Conservation (phyloP, 64 coral and sea anemone species). For the Anthopleura sola region DNA sequence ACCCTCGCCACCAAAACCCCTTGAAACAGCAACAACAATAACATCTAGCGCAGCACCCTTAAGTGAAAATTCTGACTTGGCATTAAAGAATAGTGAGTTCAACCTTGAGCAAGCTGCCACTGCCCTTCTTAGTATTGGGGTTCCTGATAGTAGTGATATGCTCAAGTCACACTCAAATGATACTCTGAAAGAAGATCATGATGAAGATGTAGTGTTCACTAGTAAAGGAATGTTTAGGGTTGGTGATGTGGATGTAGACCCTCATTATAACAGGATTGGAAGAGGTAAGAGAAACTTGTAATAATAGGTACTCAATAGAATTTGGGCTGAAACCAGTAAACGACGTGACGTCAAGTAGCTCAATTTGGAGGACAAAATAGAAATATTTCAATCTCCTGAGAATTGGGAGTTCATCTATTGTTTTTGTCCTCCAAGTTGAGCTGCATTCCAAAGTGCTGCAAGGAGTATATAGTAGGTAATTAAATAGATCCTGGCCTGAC, state of each 20-base stretch:
- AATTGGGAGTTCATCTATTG: too few species aligned
- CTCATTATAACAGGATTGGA: constrained; percentile 92
- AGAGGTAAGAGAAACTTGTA: constrained; percentile 50
- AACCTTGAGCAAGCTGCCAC: constrained; percentile 86
- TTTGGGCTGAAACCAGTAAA: too few species aligned
- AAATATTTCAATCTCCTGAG: too few species aligned
- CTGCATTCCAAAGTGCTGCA: too few species aligned
- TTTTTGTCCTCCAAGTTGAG: too few species aligned
- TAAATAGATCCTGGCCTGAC: too few species aligned
- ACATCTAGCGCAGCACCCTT: neutral
- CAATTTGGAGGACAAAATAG: neutral
- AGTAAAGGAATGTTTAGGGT: constrained; percentile 95
- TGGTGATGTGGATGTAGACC: constrained; percentile 97
- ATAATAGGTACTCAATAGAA: neutral
- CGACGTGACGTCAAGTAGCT: too few species aligned
- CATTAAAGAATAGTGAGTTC: constrained; percentile 55
- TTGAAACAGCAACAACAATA: neutral
- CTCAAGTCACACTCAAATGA: neutral
- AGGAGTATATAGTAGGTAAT: too few species aligned
- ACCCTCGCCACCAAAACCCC: constrained; percentile 3
- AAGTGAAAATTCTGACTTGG: neutral
- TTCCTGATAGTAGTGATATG: constrained; percentile 48
- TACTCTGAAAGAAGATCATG: constrained; percentile 42
- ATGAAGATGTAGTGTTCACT: constrained; percentile 86
- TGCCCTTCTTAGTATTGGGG: constrained; percentile 78